These are phyloP conservation scores for Coptotermes formosanus DNA, from an alignment of 1,140 invertebrate species.

Conservation along the genomic window DNA sequence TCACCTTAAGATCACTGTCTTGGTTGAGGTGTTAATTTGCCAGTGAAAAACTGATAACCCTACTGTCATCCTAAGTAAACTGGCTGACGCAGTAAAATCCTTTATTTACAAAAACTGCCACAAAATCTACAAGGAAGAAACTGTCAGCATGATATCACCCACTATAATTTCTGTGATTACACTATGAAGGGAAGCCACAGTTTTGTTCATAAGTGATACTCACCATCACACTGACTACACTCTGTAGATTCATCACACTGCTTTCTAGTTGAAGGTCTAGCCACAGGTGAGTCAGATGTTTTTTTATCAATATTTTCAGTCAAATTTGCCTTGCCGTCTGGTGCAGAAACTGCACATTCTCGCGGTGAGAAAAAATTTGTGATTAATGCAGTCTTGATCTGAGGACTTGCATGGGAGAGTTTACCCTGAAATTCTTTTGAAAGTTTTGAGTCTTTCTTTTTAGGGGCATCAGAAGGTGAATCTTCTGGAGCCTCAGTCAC, in stretches of 20 bases:
- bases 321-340: not conserved
- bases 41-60: too few species aligned
- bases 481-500: not conserved
- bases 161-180: too few species aligned
- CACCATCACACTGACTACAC: not conserved
- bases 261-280: not conserved
- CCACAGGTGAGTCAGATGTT: not conserved
- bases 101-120: too few species aligned
- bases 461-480: constrained; percentile 21
- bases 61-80: too few species aligned
- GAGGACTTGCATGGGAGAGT: constrained; percentile 38
- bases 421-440: constrained; percentile 37
- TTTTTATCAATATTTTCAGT: not conserved
- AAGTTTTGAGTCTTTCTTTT: constrained; percentile 32
- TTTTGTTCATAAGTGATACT: not conserved
- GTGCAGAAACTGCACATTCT: not conserved
- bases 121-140: too few species aligned
- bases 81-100: too few species aligned
- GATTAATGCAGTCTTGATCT: constrained; percentile 26
- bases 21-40: too few species aligned
- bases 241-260: not conserved
- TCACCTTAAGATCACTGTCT: too few species aligned
- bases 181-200: too few species aligned
- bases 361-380: not conserved
- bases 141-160: too few species aligned